Conservation (phyloP, 1,140 invertebrate genomes). For the Trichonephila clavata region DNA sequence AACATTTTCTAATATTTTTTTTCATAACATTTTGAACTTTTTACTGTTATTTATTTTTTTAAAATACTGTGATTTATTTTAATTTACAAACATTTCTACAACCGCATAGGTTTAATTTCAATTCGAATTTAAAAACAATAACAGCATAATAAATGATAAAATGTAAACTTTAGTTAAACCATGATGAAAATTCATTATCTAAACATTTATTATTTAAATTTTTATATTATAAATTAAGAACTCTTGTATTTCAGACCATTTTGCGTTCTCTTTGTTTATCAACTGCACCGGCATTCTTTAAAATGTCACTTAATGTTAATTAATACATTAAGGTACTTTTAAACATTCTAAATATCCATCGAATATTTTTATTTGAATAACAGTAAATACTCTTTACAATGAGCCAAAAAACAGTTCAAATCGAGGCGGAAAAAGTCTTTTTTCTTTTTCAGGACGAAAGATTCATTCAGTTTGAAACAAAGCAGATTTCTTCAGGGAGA, state of each 20-base stretch:
- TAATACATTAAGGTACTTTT: not conserved
- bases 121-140: no score
- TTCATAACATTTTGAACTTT: no score
- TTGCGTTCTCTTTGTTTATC: not conserved
- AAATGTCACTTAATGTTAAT: not conserved
- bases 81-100: not conserved
- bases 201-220: no score
- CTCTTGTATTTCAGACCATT: no score
- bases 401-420: not conserved
- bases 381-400: not conserved
- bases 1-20: no score
- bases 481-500: not conserved
- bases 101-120: not conserved
- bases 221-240: no score
- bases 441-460: not conserved
- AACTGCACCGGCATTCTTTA: not conserved
- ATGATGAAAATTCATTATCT: no score
- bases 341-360: not conserved
- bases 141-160: no score
- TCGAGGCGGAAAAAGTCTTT: not conserved
- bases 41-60: no score
- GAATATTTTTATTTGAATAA: not conserved
- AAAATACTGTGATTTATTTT: not conserved
- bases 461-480: slow-evolving; percentile 17
- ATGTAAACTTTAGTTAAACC: no score